Percentiles rank a stretch among this genome's conserved stretches.
These are phyloP conservation scores for Harpegnathos saltator DNA, from an alignment of 1,140 invertebrate species.

Conservation along the genomic window DNA sequence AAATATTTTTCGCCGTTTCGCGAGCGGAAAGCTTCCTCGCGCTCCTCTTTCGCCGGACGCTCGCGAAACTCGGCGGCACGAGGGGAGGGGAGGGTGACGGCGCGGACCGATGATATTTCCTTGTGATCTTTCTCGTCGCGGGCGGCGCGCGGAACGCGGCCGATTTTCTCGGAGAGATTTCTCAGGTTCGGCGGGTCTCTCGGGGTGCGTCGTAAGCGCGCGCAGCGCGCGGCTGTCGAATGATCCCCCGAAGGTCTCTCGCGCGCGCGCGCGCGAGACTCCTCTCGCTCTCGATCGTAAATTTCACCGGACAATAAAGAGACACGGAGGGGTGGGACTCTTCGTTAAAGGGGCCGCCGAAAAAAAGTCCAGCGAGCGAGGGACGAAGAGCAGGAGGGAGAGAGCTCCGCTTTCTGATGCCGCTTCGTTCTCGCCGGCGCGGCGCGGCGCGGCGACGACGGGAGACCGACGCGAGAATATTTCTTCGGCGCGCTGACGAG, in stretches of 20 bases:
- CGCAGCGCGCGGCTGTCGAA: slow-evolving; percentile 66
- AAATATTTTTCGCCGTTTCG: slow-evolving; percentile 59
- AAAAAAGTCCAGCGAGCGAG: slow-evolving; percentile 9
- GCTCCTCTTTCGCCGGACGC: not conserved
- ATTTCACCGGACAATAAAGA: slow-evolving; percentile 76
- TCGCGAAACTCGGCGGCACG: too few relatives aligned
- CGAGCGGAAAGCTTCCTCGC: not conserved
- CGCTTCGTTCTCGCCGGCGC: slow-evolving; percentile 21
- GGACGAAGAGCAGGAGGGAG: too few relatives aligned
- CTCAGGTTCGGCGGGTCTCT: slow-evolving; percentile 21
- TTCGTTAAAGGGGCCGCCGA: slow-evolving; percentile 65
- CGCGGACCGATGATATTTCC: too few relatives aligned
- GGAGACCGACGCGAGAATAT: slow-evolving; percentile 43
- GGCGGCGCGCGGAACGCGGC: too few relatives aligned
- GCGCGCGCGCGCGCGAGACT: too few relatives aligned
- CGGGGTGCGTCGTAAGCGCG: too few relatives aligned
- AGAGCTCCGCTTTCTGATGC: slow-evolving; percentile 2
- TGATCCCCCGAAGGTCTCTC: slow-evolving; percentile 67
- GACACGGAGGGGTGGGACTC: slow-evolving; percentile 66
- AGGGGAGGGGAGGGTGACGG: too few relatives aligned
- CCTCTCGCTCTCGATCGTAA: slow-evolving; percentile 77
- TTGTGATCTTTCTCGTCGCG: too few relatives aligned
- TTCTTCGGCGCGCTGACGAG: slow-evolving; percentile 33
- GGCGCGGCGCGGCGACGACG: too few relatives aligned
- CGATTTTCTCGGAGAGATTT: slow-evolving; percentile 25